Evolutionary conservation across 2,113 vertebrate species (phyloP).

Genomic region (Syngnathoides biaculeatus): DNA sequence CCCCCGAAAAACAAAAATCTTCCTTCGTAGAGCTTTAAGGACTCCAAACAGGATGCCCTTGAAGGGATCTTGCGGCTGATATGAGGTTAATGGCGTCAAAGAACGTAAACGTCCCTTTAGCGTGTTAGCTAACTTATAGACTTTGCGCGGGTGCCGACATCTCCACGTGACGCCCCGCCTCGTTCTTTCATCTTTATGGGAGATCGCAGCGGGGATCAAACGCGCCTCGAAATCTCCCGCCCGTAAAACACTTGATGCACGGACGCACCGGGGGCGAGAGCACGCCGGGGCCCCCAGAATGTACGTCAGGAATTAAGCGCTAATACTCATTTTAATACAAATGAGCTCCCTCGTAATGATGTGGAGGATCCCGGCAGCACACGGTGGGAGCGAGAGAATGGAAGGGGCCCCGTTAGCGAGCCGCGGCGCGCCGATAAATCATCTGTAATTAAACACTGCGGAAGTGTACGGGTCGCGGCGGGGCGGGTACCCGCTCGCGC

Average conservation of each 20-base stretch:
- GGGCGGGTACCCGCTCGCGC: constrained; percentile 25
- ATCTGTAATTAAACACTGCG: constrained; percentile 76
- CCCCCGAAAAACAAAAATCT: background rate
- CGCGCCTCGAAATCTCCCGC: constrained; percentile 51
- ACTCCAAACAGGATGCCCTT: background rate
- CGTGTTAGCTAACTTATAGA: constrained; percentile 31
- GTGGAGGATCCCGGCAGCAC: constrained; percentile 60
- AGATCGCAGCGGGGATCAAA: constrained; percentile 63
- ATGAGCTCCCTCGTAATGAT: constrained; percentile 72
- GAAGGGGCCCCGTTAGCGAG: constrained; percentile 63
- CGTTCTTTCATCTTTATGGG: constrained; percentile 64
- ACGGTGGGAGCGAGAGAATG: constrained; percentile 56
- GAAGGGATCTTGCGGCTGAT: background rate
- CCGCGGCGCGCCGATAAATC: constrained; percentile 75
- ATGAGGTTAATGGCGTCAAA: constrained; percentile 2
- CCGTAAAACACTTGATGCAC: constrained; percentile 67
- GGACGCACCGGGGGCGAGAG: constrained; percentile 6
- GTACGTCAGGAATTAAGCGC: constrained; percentile 70
- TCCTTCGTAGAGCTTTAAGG: background rate
- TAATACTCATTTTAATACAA: constrained; percentile 78
- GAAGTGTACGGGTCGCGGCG: constrained; percentile 62
- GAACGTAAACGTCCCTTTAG: constrained; percentile 41
- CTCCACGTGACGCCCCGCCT: constrained; percentile 38
- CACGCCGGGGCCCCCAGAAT: constrained; percentile 70
- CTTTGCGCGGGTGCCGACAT: constrained; percentile 46